Evolutionary conservation across 2,888 invertebrate species (phyloP).

Genomic region (Drosophila mercatorum): DNA sequence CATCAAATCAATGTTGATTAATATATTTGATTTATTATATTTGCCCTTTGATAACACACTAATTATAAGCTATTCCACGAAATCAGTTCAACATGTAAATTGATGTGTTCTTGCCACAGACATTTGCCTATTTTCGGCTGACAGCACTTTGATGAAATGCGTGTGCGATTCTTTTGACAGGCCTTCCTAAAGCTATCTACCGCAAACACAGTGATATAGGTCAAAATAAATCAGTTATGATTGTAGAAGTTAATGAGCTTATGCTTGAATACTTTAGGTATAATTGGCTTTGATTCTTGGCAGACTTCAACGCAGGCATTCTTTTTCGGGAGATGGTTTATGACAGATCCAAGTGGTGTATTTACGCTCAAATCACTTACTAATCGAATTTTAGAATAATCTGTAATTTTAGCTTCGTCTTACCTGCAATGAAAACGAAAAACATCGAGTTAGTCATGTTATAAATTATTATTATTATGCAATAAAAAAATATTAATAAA

Average conservation of each 20-base stretch:
- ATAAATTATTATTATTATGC: background rate
- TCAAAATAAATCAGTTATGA: background rate
- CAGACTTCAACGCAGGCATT: background rate
- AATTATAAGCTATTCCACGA: background rate
- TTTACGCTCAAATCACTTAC: background rate
- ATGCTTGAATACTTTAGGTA: background rate
- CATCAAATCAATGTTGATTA: background rate
- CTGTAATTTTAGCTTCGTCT: background rate
- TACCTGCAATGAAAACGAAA: background rate
- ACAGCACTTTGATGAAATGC: background rate
- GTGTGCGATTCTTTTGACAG: background rate
- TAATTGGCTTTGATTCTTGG: conserved; percentile 4
- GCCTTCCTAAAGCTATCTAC: no score
- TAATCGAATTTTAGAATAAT: background rate
- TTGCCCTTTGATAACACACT: background rate
- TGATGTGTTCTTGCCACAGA: background rate
- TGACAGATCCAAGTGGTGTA: background rate
- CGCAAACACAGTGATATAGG: background rate
- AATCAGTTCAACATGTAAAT: background rate
- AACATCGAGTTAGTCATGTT: background rate
- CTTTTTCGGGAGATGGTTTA: background rate
- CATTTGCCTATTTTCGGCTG: background rate
- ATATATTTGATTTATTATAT: background rate
- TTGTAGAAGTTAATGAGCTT: background rate
- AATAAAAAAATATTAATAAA: background rate